phyloP scores from a whole-genome alignment of 2,888 invertebrate species.

The Nymphalis urticae region DNA sequence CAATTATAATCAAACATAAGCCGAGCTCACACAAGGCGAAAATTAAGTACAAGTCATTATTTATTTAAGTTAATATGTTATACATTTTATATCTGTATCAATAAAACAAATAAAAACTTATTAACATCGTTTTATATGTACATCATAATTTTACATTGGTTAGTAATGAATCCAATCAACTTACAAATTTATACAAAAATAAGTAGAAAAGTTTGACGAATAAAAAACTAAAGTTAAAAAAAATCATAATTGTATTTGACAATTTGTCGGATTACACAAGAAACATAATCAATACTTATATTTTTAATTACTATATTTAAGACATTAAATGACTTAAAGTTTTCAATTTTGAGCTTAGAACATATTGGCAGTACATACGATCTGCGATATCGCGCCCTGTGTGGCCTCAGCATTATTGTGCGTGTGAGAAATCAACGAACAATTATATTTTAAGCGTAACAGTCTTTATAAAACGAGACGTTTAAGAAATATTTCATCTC shows the following conservation, averaged over 20 bases:
- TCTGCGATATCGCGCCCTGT: background rate
- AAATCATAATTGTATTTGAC: too few species aligned
- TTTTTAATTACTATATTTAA: too few species aligned
- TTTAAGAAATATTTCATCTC: background rate
- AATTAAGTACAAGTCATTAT: constrained; percentile 7
- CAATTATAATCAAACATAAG: constrained; percentile 10
- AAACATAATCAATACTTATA: too few species aligned
- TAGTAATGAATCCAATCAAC: too few species aligned
- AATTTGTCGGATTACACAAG: too few species aligned
- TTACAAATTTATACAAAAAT: too few species aligned
- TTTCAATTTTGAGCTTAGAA: too few species aligned
- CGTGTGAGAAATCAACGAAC: background rate
- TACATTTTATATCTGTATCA: background rate
- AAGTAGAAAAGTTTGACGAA: too few species aligned
- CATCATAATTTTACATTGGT: too few species aligned
- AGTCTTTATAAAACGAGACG: background rate
- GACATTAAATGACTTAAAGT: too few species aligned
- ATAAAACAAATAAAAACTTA: background rate
- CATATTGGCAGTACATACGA: background rate
- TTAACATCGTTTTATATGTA: background rate
- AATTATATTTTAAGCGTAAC: constrained; percentile 2
- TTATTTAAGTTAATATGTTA: background rate
- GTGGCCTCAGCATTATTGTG: background rate
- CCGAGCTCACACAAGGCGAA: constrained; percentile 3
- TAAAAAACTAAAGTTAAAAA: too few species aligned